Conservation (phyloP, 2,797 vertebrate species). For the Tragelaphus eurycerus region DNA sequence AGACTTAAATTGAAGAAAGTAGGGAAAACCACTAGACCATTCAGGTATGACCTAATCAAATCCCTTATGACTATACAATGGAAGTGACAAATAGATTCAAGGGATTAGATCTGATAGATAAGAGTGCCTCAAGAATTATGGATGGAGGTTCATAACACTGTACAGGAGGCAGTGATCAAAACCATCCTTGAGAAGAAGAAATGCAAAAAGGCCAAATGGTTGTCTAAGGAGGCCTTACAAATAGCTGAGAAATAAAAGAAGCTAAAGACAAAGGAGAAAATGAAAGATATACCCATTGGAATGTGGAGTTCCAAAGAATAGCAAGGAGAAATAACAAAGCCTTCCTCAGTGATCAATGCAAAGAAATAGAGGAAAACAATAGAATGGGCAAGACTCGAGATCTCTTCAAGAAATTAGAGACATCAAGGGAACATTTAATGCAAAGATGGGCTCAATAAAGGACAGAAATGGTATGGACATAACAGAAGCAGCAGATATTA, state of each 20-base stretch:
- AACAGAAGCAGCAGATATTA: neutral
- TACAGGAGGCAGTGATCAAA: neutral
- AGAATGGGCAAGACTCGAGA: neutral
- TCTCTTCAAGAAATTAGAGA: neutral
- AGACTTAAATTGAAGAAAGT: neutral
- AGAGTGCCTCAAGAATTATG: neutral
- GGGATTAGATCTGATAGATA: neutral
- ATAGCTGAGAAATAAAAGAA: neutral
- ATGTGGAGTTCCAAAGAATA: neutral
- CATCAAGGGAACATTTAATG: neutral
- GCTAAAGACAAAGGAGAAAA: neutral
- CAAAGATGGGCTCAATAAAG: neutral
- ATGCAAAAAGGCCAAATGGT: neutral
- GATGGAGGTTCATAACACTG: neutral
- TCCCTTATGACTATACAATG: neutral
- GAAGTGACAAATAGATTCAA: neutral
- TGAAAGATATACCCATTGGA: neutral
- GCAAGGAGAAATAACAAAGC: neutral
- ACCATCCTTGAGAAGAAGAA: neutral
- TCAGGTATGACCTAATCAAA: neutral
- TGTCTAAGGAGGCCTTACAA: neutral
- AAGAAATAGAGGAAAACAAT: neutral
- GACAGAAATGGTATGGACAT: neutral
- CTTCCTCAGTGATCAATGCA: neutral
- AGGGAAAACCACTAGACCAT: neutral